These are phyloP conservation scores for Masticophis lateralis DNA, from an alignment of 2,797 vertebrate species.

Conservation along the genomic window DNA sequence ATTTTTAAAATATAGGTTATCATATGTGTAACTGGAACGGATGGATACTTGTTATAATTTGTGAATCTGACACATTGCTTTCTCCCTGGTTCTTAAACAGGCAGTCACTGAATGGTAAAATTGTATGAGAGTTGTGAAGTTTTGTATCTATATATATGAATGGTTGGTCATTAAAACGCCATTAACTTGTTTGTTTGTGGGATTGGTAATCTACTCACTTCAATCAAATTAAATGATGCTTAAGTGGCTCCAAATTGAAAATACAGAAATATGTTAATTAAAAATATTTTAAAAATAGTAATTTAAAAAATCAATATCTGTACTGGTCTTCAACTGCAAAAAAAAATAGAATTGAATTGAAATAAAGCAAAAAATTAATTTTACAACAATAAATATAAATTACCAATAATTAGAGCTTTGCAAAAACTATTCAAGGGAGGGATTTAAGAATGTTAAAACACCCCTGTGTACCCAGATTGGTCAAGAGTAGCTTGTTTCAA, in stretches of 20 bases:
- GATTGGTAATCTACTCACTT: neutral
- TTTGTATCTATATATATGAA: neutral
- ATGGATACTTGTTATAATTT: neutral
- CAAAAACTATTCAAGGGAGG: neutral
- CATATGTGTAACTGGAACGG: neutral
- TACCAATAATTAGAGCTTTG: neutral
- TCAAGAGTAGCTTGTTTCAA: neutral
- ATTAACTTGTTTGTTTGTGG: neutral
- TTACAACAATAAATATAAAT: neutral
- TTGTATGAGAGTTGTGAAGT: neutral
- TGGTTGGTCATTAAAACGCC: neutral
- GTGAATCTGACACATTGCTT: neutral
- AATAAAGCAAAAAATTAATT: neutral
- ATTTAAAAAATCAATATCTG: neutral
- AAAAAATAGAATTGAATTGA: neutral
- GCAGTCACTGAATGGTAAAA: neutral
- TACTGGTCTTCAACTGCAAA: neutral
- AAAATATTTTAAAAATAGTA: neutral
- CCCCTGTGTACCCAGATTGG: neutral
- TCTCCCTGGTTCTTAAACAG: neutral
- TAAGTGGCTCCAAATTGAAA: neutral
- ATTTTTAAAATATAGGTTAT: neutral
- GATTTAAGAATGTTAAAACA: neutral
- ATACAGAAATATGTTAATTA: neutral
- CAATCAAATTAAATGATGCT: neutral